Base-by-base conservation (phyloP, 1,140 invertebrate species). In the Hyposmocoma kahamanoa region DNA sequence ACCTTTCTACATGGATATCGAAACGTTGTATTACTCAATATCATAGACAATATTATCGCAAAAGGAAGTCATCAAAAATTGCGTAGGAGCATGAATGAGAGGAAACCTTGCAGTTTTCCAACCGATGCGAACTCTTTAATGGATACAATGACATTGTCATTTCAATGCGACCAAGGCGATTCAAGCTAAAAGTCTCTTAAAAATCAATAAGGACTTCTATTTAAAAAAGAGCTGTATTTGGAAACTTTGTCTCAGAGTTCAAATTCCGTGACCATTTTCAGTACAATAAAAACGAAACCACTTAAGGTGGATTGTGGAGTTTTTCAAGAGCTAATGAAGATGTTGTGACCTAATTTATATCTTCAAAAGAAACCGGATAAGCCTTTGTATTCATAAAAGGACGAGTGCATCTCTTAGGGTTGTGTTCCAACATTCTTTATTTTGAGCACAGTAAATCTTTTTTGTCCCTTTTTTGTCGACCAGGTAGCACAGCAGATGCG, bases 11-110 rank as follows among this genome's bases (percentile, higher is more conserved):
- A n/a, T n/a, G n/a, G n/a, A n/a, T n/a, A n/a, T n/a, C n/a, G n/a
- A n/a, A n/a, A n/a, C n/a, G n/a, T n/a, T n/a, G n/a, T n/a, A n/a
- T n/a, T n/a, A n/a, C n/a, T n/a, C n/a, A n/a, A n/a, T n/a, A n/a
- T n/a, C n/a, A n/a, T n/a, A n/a, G n/a, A n/a, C n/a, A n/a, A n/a
- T n/a, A n/a, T n/a, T n/a, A n/a, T n/a, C n/a, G n/a, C n/a, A n/a
- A n/a, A n/a, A n/a, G n/a, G n/a, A n/a, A n/a, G n/a, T n/a, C n/a
- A n/a, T n/a, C n/a, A n/a, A n/a, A n/a, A n/a, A n/a, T n/a, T n/a
- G n/a, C n/a, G n/a, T n/a, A n/a, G n/a, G n/a, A n/a, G n/a, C 32
- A 36, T 36, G 32, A 36, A 36, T 36, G 32, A 36, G 18, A 36
- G 32, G 10, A 36, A 36, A 36, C 32, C 32, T 36, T 36, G 32